phyloP scores from a whole-genome alignment of 2,113 vertebrate genomes.

The Psittacus erithacus region DNA sequence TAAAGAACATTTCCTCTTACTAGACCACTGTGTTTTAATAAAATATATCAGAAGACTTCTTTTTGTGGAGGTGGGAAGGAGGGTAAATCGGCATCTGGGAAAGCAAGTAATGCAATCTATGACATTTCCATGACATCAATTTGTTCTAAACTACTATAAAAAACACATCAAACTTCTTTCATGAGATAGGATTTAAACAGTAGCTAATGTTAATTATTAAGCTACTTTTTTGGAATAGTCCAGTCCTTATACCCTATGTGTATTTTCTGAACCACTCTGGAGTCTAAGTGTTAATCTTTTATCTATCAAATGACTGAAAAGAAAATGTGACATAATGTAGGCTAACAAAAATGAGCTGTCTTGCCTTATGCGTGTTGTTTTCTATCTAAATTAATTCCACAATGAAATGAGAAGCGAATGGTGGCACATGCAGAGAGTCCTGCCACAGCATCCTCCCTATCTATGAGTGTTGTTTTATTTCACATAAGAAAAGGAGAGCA shows the following conservation, averaged over 20 bases:
- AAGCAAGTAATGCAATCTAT: conserved; percentile 40
- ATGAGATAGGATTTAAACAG: conserved; percentile 35
- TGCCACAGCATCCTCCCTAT: not conserved
- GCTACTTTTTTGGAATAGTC: not conserved
- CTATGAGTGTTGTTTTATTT: not conserved
- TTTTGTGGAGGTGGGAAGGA: not conserved
- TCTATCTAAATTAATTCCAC: not conserved
- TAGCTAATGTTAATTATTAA: conserved; percentile 14
- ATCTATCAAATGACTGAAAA: not conserved
- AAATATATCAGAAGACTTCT: conserved; percentile 26
- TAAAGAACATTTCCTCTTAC: conserved; percentile 7
- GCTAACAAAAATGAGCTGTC: not conserved
- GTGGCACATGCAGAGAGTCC: not conserved
- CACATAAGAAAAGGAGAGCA: not conserved
- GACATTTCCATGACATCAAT: conserved; percentile 11
- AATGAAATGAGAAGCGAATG: not conserved
- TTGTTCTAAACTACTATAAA: conserved; percentile 38
- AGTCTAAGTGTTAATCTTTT: conserved; percentile 19
- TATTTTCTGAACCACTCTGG: not conserved
- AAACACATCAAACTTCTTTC: not conserved
- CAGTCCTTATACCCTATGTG: not conserved
- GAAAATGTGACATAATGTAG: not conserved
- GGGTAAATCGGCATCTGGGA: not conserved
- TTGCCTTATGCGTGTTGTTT: not conserved
- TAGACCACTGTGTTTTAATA: not conserved